Conservation (phyloP, 2,888 invertebrate species). For the Gryllus longicercus region DNA sequence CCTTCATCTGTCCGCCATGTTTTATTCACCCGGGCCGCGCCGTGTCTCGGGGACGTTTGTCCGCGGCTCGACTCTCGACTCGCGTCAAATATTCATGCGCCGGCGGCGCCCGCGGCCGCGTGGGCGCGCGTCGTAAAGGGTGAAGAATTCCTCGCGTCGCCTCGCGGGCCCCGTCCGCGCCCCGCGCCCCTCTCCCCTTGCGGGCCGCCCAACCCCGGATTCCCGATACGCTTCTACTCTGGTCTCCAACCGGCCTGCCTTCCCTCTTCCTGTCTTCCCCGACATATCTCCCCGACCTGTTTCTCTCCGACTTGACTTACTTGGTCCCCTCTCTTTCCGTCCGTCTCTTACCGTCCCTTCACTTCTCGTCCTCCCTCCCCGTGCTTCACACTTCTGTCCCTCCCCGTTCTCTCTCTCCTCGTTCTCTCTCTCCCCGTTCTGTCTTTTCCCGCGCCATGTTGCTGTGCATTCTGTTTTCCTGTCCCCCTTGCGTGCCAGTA, state of each 20-base stretch:
- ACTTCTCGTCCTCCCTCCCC: no score
- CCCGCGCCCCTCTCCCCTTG: background rate
- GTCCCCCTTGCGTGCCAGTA: no score
- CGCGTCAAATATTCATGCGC: background rate
- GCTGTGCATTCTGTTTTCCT: no score
- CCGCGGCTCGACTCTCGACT: background rate
- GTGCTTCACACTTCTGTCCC: no score
- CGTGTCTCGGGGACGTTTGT: conserved; percentile 17
- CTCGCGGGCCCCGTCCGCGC: background rate
- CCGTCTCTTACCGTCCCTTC: no score
- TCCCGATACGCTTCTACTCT: background rate
- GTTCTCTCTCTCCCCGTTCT: no score
- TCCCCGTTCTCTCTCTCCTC: no score
- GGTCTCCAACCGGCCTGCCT: no score
- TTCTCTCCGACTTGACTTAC: rapidly evolving
- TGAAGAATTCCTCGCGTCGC: background rate
- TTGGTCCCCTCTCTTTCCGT: no score
- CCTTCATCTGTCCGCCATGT: conserved; percentile 1
- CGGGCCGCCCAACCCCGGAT: background rate
- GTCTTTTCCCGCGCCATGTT: no score
- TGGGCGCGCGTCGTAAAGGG: background rate
- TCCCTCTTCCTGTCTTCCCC: background rate
- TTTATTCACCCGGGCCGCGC: background rate
- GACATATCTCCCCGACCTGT: background rate
- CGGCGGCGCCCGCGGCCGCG: background rate